Evolutionary conservation across 2,797 vertebrate species (phyloP), one percentile per base, ranked within the genome.

Genomic region (Orientallactaga sibirica): DNA sequence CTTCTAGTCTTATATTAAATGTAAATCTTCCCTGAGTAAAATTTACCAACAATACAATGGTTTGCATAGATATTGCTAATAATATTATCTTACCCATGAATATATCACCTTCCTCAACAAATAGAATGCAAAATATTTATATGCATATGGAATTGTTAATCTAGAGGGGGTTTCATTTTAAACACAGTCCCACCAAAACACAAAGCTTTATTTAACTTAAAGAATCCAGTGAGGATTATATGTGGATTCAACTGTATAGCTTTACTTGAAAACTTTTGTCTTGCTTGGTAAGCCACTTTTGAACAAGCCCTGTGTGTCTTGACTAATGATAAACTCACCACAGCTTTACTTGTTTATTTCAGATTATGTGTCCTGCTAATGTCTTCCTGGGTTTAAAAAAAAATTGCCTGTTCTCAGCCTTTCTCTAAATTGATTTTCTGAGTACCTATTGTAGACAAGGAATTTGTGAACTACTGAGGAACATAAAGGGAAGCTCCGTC

Each of bases 11-110:
- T 62, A 66, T 55, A 70, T 55, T 81, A 78, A 91, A 92, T 86
- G 19, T 91, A n/a, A 75, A 37, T 67, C 58, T 84, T 74, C 29
- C n/a, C 66, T 67, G 33, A 67, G 73, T 81, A 70, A 93, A 88
- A 88, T 61, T 78, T 24, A 66, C 68, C 8, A 62, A 58, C 12
- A 76, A 79, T 95, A 79, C 24, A 68, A 25, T 24, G 10, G 55
- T 41, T 2, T 7, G 70, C 62, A 62, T 19, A 27, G 33, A 48
- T 62, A 70, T 55, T 48, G 20, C 43, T 68, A 58, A 86, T 37
- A 91, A 73, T 58, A 62, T 24, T 61, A 15, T 58, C 22, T 66
- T 48, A 67, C 2, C 20, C 29, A 7, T 12, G 77, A 37, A 62
- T 25, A 4, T 5, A 27, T 58, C 1, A 43, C 16, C 18, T 85